Evolutionary conservation across 2,888 invertebrate genomes (phyloP), one percentile per base, ranked within the genome.

Genomic region (Drosophila nigricruria): DNA sequence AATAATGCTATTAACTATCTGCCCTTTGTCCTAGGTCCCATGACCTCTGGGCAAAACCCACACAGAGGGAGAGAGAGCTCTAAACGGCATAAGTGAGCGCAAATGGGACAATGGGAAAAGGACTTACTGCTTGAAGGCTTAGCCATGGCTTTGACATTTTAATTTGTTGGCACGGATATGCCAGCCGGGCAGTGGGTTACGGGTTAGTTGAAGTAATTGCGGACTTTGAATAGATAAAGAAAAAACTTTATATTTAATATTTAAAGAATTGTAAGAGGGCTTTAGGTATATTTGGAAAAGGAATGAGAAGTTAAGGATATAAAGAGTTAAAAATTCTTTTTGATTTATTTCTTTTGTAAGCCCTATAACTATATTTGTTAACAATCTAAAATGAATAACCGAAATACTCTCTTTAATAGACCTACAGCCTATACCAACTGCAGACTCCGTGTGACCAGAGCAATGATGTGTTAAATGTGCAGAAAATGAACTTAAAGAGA

Each of bases 1-100:
- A 47, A 77, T 77, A 77, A 77, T 70, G 70, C 73, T 64, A 77
- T 77, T 77, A 77, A 77, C 70, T 58, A 67, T 70, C 67, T 68
- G 65, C 45, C 65, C 59, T 59, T 59, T 66, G 61, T 10, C 65
- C 59, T 59, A 56, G 63, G 61, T 10, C 62, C 57, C n/a, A 14
- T 49, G 30, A 52, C 9, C 63, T 32, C 40, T 58, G 27, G 47
- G 2, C 30, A 25, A 25, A 2, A 6, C 18, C n/a, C 23, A 32
- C 38, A 30, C 18, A 49, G 12, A 18, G n/a, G 5, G 47, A 6
- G 40, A 16, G 8, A 30, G 30, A 30, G 30, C 30, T 16, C 59
- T 73, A 69, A 69, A 64, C 53, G 32, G 64, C 63, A 52, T 18
- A 72, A 53, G 42, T 50, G 53, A 59, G 50, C 49, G 69, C 52